phyloP scores from a whole-genome alignment of 2,888 invertebrate species.

The Mayetiola destructor region DNA sequence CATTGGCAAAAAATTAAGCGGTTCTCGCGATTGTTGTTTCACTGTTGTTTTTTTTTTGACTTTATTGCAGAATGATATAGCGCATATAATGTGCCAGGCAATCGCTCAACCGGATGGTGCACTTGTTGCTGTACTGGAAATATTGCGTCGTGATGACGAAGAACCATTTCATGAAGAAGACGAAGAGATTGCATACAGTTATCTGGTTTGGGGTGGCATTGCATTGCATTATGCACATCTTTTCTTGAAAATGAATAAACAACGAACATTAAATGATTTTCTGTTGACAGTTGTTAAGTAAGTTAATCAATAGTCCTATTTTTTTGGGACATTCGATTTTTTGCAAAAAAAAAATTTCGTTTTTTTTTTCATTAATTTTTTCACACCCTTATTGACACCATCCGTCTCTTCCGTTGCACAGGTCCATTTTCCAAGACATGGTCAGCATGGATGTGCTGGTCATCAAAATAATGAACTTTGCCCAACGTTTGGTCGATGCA shows the following conservation, averaged over 20 bases:
- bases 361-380: constrained; percentile 22
- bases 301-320: constrained; percentile 29
- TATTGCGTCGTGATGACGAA: constrained; percentile 42
- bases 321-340: background rate
- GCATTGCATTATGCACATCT: constrained; percentile 54
- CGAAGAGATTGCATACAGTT: constrained; percentile 50
- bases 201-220: constrained; percentile 54
- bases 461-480: constrained; percentile 70
- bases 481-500: constrained; percentile 65
- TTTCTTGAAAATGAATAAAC: constrained; percentile 52
- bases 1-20: background rate
- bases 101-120: constrained; percentile 48
- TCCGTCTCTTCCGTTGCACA: constrained; percentile 26
- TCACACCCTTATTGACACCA: background rate
- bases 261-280: constrained; percentile 60
- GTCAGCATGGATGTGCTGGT: constrained; percentile 68
- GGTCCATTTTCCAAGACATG: constrained; percentile 79
- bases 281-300: constrained; percentile 67
- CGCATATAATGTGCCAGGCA: constrained; percentile 45
- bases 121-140: constrained; percentile 50
- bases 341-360: too few species aligned
- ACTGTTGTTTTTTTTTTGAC: background rate
- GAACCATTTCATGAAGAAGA: constrained; percentile 49
- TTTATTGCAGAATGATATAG: constrained; percentile 29
- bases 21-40: background rate